Conservation (phyloP, 2,888 invertebrate genomes). For the Drosophila yooni region DNA sequence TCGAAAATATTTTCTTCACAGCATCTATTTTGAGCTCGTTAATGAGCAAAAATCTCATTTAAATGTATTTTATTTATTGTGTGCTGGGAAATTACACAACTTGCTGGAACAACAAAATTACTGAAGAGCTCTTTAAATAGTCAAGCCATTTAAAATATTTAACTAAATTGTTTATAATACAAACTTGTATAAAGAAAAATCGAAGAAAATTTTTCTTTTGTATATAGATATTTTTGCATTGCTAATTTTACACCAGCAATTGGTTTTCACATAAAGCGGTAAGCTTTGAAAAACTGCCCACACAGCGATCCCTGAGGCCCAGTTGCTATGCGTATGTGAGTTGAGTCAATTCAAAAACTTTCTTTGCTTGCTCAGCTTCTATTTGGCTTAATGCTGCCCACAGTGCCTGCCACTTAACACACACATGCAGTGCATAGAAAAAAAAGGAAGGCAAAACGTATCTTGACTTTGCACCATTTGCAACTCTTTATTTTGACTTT, state of each 20-base stretch:
- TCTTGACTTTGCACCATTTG: conserved; percentile 73
- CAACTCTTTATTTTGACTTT: conserved; percentile 80
- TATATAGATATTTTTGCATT: not conserved
- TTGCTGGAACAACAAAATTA: conserved; percentile 9
- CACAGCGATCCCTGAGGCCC: not conserved
- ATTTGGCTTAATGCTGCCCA: conserved; percentile 49
- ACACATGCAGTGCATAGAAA: conserved; percentile 39
- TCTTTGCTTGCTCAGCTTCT: conserved; percentile 4
- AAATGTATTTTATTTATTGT: conserved; percentile 23
- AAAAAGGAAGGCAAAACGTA: conserved; percentile 7
- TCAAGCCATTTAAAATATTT: conserved; percentile 1
- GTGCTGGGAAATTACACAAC: conserved; percentile 5
- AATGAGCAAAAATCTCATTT: conserved; percentile 6
- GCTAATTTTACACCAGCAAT: not conserved
- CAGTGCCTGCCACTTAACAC: conserved; percentile 42
- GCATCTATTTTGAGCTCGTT: conserved; percentile 21
- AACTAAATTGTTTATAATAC: not conserved
- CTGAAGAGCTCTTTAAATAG: not conserved
- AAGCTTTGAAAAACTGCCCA: conserved; percentile 12
- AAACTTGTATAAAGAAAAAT: not conserved
- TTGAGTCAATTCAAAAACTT: not conserved
- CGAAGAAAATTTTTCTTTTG: not conserved
- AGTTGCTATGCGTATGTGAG: conserved; percentile 3
- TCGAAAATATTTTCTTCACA: not conserved
- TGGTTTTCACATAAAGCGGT: not conserved